phyloP scores from a whole-genome alignment of 2,113 vertebrate species.

The Tetrax tetrax region DNA sequence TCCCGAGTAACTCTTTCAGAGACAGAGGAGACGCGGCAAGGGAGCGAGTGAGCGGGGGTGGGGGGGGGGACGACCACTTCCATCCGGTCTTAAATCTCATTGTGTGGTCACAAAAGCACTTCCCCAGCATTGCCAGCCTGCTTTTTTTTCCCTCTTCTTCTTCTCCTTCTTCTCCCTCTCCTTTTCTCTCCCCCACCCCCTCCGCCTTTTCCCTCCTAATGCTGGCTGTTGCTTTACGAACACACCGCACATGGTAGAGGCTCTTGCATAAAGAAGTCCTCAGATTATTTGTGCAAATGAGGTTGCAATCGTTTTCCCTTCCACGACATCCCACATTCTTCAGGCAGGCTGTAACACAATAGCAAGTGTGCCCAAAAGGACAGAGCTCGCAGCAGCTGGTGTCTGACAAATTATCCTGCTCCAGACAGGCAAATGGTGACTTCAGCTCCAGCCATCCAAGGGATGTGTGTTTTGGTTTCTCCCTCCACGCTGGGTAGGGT shows the following conservation, averaged over 20 bases:
- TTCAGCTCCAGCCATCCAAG: slow-evolving; percentile 57
- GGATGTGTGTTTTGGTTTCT: slow-evolving; percentile 50
- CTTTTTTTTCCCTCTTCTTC: slow-evolving; percentile 1
- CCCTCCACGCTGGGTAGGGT: not conserved
- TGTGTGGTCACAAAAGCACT: slow-evolving; percentile 63
- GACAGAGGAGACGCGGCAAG: not conserved
- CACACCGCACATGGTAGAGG: not conserved
- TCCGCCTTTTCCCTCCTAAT: not conserved
- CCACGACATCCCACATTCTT: slow-evolving; percentile 70
- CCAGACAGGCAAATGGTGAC: slow-evolving; percentile 75
- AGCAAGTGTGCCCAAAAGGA: slow-evolving; percentile 79
- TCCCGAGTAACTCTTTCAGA: slow-evolving; percentile 69
- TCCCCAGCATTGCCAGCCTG: not conserved
- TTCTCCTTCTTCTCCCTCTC: slow-evolving; percentile 12
- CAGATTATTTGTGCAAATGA: slow-evolving; percentile 41
- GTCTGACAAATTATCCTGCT: slow-evolving; percentile 79
- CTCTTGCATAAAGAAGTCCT: slow-evolving; percentile 8
- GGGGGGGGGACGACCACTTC: no score
- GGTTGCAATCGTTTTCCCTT: slow-evolving; percentile 69
- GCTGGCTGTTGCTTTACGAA: not conserved
- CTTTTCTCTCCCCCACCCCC: not conserved
- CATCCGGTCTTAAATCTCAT: slow-evolving; percentile 52
- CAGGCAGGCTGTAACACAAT: slow-evolving; percentile 75
- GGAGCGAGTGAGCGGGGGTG: not conserved
- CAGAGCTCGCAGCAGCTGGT: slow-evolving; percentile 77